Evolutionary conservation across 35 echinoderm and acorn worm genomes (phyloP).

Genomic region (Apostichopus californicus): DNA sequence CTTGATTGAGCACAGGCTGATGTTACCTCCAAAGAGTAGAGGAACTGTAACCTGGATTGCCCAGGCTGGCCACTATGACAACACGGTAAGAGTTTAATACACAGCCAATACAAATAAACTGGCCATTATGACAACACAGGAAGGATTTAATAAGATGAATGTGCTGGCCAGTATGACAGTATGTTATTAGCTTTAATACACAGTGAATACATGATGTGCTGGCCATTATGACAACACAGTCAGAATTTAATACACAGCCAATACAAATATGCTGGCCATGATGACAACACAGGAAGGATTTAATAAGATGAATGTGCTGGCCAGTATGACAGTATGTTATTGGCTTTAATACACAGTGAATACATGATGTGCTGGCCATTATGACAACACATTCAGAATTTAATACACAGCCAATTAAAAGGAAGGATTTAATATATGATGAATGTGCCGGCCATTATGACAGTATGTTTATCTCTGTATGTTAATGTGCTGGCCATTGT

Average conservation of each 20-base stretch:
- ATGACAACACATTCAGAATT: too few species aligned
- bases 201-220: not conserved
- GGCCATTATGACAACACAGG: not conserved
- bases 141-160: not conserved
- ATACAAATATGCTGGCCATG: too few species aligned
- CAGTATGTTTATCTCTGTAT: too few species aligned
- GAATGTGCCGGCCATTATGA: not conserved
- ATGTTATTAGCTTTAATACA: not conserved
- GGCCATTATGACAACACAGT: constrained; percentile 8
- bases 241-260: not conserved
- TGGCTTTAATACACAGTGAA: not conserved
- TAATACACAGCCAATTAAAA: too few species aligned
- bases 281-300: not conserved
- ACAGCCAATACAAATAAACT: not conserved
- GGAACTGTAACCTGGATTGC: constrained; percentile 96
- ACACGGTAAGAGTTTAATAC: constrained; percentile 66
- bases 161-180: not conserved
- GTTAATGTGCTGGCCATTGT: not conserved
- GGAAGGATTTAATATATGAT: too few species aligned
- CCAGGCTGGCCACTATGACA: constrained; percentile 64
- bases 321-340: not conserved
- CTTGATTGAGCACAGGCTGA: constrained; percentile 94
- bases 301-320: not conserved
- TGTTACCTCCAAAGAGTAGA: constrained; percentile 83
- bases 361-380: not conserved